Percentiles rank a stretch among this genome's conserved stretches.
Conservation (phyloP, 2,113 vertebrate species). For the Myxocyprinus asiaticus region DNA sequence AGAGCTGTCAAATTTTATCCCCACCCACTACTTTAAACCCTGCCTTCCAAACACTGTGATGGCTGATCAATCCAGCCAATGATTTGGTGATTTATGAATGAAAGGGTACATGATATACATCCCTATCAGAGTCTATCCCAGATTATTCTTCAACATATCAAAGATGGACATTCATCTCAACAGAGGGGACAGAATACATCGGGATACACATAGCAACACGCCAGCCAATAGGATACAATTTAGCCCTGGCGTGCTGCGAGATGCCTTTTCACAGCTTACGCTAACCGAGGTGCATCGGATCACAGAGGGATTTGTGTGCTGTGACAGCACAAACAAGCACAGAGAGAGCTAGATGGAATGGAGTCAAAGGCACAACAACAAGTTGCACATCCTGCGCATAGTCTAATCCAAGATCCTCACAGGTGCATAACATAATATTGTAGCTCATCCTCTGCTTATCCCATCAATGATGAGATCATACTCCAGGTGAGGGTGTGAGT, state of each 20-base stretch:
- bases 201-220: slow-evolving; percentile 70
- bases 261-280: slow-evolving; percentile 10
- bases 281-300: slow-evolving; percentile 19
- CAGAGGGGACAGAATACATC: slow-evolving; percentile 28
- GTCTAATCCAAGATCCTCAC: slow-evolving; percentile 9
- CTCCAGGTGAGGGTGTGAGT: background rate
- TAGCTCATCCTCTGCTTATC: background rate
- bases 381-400: slow-evolving; percentile 15
- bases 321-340: slow-evolving; percentile 9
- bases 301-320: slow-evolving; percentile 30
- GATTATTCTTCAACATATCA: slow-evolving; percentile 1
- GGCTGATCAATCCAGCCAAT: background rate
- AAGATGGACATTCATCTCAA: slow-evolving; percentile 17
- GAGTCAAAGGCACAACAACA: slow-evolving; percentile 16
- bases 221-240: slow-evolving; percentile 69
- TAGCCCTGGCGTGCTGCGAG: slow-evolving; percentile 54
- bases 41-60: background rate
- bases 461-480: background rate
- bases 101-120: background rate
- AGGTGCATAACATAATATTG: background rate
- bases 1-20: slow-evolving; percentile 9
- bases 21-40: background rate
- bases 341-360: slow-evolving; percentile 28
- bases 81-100: slow-evolving; percentile 39
- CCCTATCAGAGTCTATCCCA: background rate